phyloP scores from a whole-genome alignment of 2,888 invertebrate genomes.

The Drosophila ustulata region DNA sequence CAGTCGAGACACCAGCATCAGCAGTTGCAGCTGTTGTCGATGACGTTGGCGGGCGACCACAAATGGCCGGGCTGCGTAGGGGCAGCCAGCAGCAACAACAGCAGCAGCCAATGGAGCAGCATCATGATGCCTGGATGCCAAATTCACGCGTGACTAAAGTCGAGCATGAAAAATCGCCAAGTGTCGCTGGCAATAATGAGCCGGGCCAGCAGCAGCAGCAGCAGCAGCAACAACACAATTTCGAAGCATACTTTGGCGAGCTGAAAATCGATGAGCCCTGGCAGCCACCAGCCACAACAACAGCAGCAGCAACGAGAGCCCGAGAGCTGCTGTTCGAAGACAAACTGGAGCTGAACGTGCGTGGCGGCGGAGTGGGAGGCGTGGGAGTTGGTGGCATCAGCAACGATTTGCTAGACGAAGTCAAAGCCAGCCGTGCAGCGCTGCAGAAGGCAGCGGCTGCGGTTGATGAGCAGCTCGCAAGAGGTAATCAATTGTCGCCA shows the following conservation, averaged over 20 bases:
- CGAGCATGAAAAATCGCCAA: constrained; percentile 78
- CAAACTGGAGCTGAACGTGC: constrained; percentile 58
- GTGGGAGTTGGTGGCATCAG: constrained; percentile 52
- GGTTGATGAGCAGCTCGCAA: constrained; percentile 78
- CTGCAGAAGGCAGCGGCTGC: constrained; percentile 73
- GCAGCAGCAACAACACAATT: constrained; percentile 46
- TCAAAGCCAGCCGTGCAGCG: constrained; percentile 76
- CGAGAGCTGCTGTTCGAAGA: constrained; percentile 43
- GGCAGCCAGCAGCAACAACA: constrained; percentile 23
- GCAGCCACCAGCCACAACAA: constrained; percentile 40
- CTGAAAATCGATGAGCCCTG: constrained; percentile 74
- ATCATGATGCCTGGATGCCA: constrained; percentile 57
- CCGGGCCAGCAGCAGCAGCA: constrained; percentile 42
- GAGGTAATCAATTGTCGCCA: constrained; percentile 79
- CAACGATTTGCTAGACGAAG: constrained; percentile 76
- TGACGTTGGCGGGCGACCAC: constrained; percentile 62
- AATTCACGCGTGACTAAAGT: constrained; percentile 76
- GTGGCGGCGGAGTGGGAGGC: constrained; percentile 21
- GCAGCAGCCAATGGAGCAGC: constrained; percentile 18
- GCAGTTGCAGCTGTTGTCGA: constrained; percentile 30
- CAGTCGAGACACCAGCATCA: constrained; percentile 56
- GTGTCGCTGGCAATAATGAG: constrained; percentile 71
- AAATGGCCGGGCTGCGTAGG: constrained; percentile 37
- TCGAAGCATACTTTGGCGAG: constrained; percentile 72
- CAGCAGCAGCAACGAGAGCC: constrained; percentile 21